Conservation (phyloP, 2,888 invertebrate species). For the Malthinus seriepunctatus region DNA sequence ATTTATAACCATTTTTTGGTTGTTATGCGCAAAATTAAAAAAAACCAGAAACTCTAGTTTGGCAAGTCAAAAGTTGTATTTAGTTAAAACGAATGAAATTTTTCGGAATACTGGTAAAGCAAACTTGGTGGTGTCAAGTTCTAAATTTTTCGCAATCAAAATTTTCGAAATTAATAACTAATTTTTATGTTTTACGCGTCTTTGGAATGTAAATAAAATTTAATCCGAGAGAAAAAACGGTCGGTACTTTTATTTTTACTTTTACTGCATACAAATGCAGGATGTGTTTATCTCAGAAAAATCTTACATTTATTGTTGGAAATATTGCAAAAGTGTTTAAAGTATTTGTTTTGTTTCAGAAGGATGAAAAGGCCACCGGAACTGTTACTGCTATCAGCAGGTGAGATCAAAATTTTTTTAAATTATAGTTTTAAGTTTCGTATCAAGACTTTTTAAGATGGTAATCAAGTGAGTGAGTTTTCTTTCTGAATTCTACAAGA, state of each 20-base stretch:
- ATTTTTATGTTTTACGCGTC: no score
- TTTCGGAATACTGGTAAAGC: not conserved
- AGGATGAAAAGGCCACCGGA: conserved; percentile 59
- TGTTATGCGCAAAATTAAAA: not conserved
- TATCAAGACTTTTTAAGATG: not conserved
- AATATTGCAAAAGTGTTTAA: conserved; percentile 13
- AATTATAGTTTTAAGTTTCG: not conserved
- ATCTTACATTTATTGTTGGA: not conserved
- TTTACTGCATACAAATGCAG: not conserved
- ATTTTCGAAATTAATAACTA: no score
- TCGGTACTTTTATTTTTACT: not conserved
- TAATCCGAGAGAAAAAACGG: no score
- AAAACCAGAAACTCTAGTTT: conserved; percentile 20
- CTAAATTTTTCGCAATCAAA: no score
- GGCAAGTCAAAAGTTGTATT: conserved; percentile 4
- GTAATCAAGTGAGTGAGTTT: not conserved
- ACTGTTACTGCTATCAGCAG: conserved; percentile 58
- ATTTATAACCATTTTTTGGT: no score
- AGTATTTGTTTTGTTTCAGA: conserved; percentile 19
- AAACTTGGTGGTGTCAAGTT: no score
- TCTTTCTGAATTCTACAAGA: no score
- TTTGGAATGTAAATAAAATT: no score
- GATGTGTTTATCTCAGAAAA: not conserved
- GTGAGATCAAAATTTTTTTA: conserved; percentile 46
- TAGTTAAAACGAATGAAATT: conserved; percentile 2